These are phyloP conservation scores for Blennius ocellaris DNA, from an alignment of 2,113 vertebrate species.

Conservation along the genomic window DNA sequence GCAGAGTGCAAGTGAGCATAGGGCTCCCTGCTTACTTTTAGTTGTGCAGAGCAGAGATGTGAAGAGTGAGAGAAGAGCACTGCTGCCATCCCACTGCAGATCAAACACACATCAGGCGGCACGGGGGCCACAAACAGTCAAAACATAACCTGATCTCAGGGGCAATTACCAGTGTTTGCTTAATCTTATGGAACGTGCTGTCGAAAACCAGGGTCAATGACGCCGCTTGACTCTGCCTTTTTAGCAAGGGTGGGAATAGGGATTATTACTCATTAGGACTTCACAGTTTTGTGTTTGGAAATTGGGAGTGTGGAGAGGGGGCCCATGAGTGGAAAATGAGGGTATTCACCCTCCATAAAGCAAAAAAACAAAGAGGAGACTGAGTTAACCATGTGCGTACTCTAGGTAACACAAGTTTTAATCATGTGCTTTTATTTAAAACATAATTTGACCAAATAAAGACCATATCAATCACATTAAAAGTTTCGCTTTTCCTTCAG, in stretches of 20 bases:
- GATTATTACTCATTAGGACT: constrained; percentile 78
- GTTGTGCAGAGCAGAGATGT: constrained; percentile 45
- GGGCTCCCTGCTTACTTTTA: constrained; percentile 25
- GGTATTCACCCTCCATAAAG: constrained; percentile 14
- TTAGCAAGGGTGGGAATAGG: constrained; percentile 47
- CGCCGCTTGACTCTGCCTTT: constrained; percentile 64
- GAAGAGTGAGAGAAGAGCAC: constrained; percentile 60
- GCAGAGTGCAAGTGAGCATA: constrained; percentile 16
- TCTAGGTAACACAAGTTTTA: background rate
- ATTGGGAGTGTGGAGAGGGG: constrained; percentile 15
- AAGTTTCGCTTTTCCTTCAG: background rate
- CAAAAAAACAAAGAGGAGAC: background rate
- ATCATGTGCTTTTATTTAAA: background rate
- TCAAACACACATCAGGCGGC: constrained; percentile 67
- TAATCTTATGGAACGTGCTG: constrained; percentile 76
- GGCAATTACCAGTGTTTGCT: constrained; percentile 78
- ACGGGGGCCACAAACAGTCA: constrained; percentile 73
- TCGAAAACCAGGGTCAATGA: constrained; percentile 69
- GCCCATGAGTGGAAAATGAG: background rate
- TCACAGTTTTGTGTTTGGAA: constrained; percentile 67
- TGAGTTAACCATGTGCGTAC: background rate
- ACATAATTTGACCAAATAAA: background rate
- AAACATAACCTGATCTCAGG: constrained; percentile 77
- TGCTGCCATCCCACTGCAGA: constrained; percentile 62
- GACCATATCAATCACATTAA: background rate